Conservation (phyloP, 2,113 vertebrate species). For the Saguinus imperator region DNA sequence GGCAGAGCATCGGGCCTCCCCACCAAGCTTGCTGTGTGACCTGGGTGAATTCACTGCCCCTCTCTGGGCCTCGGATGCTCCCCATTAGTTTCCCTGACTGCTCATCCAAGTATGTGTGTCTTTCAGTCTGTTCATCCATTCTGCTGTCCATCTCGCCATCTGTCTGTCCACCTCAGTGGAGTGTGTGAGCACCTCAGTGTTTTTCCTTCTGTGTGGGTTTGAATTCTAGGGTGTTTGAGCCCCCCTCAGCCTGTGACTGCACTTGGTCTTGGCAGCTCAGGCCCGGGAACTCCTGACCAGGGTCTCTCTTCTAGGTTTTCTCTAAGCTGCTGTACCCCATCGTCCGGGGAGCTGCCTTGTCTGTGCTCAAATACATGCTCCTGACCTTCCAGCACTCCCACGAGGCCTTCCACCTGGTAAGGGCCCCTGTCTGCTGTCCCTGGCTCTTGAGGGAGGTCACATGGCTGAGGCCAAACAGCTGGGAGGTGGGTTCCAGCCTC, state of each 20-base stretch:
- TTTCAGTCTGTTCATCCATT: neutral
- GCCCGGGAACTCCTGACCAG: conserved; percentile 1
- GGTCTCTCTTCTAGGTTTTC: conserved; percentile 82
- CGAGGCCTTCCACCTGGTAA: conserved; percentile 90
- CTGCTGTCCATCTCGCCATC: no score
- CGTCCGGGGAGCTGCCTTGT: conserved; percentile 85
- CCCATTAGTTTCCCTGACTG: neutral
- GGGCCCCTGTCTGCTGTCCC: neutral
- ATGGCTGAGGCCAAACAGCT: neutral
- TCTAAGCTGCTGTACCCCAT: conserved; percentile 89
- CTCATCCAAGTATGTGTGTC: neutral
- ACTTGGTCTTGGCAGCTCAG: neutral
- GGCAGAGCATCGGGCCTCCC: neutral
- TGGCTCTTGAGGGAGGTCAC: fast-evolving
- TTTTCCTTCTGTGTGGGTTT: neutral
- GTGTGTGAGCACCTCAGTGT: neutral
- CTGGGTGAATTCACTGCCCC: neutral
- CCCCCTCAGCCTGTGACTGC: neutral
- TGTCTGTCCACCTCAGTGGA: neutral
- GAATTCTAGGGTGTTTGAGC: neutral
- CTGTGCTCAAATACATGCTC: conserved; percentile 88
- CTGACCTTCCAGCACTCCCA: conserved; percentile 91
- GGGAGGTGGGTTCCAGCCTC: neutral
- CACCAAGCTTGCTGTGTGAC: neutral
- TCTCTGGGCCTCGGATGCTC: neutral